Percentiles rank a stretch among this genome's conserved stretches.
Evolutionary conservation across 2,888 invertebrate genomes (phyloP).

Genomic region (Seladonia tumulorum): DNA sequence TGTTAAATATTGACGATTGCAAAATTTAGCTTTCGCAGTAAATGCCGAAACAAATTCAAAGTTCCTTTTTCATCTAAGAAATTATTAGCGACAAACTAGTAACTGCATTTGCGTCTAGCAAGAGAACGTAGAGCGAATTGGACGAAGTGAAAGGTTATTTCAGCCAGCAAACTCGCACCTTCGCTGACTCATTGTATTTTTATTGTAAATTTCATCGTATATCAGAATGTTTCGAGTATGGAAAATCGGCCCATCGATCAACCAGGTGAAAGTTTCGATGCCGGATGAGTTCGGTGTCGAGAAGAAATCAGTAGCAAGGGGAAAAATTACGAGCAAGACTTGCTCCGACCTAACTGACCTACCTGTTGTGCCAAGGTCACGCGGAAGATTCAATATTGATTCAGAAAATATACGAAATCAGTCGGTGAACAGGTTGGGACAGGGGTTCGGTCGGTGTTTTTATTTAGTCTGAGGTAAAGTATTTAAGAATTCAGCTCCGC

Average conservation of each 20-base stretch:
- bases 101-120: background rate
- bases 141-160: slow-evolving; percentile 21
- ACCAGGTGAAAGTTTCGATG: slow-evolving; percentile 27
- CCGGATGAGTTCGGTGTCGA: slow-evolving; percentile 25
- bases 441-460: slow-evolving; percentile 78
- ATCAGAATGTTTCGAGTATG: background rate
- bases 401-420: slow-evolving; percentile 82
- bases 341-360: slow-evolving; percentile 66
- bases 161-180: slow-evolving; percentile 22
- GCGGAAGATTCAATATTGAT: slow-evolving; percentile 80
- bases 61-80: background rate
- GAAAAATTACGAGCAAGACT: slow-evolving; percentile 51
- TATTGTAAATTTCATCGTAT: background rate
- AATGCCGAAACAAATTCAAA: background rate
- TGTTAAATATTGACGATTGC: too few species aligned
- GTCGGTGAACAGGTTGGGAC: slow-evolving; percentile 74
- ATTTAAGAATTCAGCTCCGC: slow-evolving; percentile 69
- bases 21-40: background rate
- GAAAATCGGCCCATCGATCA: slow-evolving; percentile 54
- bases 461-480: slow-evolving; percentile 81
- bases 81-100: background rate
- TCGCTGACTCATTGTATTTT: slow-evolving; percentile 38
- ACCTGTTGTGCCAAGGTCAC: slow-evolving; percentile 77
- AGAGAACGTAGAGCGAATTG: background rate
- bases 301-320: slow-evolving; percentile 34